Base-by-base conservation (phyloP, 2,113 vertebrate genomes). In the Prionailurus bengalensis region DNA sequence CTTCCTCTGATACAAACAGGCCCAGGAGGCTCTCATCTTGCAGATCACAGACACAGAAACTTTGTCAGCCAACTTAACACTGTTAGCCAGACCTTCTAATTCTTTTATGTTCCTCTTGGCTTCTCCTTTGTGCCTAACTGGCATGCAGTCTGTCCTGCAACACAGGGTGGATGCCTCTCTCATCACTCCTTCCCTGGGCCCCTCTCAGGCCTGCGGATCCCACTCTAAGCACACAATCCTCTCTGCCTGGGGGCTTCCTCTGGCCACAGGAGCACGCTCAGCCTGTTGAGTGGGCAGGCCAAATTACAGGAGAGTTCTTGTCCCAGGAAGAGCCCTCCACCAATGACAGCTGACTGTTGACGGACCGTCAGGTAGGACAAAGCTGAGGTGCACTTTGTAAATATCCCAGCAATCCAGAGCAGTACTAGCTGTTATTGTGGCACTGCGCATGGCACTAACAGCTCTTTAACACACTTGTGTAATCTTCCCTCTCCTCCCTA, bases 121-220 rank as follows among this genome's bases (percentile, higher is more conserved):
- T 86, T 95, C 84, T 16, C 3, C 16, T 95, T 94, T 82, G 36
- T 82, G 85, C 33, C 16, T 65, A 70, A 12, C 6, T 29, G 17
- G 29, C 1, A 0, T 51, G 12, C 66, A 65, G 4, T 16, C 68
- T 87, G 42, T 68, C 29, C 45, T 42, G 29, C 23, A 61, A 39
- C 21, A 76, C 31, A 76, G 19, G 16, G 16, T n/a, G 76, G 19
- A 1, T 80, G 6, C 1, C 31, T 39, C 76, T 84, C 31, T 55
- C 14, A 21, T 11, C 7, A 1, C 11, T 83, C 48, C 0, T 66
- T 31, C 42, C 76, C 14, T 3, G 0, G 0, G 4, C 39, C 7
- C 10, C 86, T 81, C 55, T 68, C 15, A 33, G 31, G 7, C 14
- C 42, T 68, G 7, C 11, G 70, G 48, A 11, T 89, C 39, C 27